Base-by-base conservation (phyloP, 2,888 invertebrate species). In the Scrobipalpa atriplicella region DNA sequence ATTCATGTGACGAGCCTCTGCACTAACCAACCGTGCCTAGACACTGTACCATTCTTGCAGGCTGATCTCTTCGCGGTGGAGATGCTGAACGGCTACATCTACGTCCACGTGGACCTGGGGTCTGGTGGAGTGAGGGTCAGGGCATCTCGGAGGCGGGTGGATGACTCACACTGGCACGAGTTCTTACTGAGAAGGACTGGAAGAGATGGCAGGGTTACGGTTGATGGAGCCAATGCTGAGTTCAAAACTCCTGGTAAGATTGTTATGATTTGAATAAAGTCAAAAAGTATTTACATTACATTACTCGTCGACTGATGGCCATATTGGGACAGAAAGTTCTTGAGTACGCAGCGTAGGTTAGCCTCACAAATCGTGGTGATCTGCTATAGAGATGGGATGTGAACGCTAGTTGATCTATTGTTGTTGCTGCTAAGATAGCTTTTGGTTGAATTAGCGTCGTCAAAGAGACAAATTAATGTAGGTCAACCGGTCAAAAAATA, bases 1-100 rank as follows among this genome's bases (percentile, higher is more conserved):
- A 3, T 3, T 29, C 39, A 29, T 21, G 21, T 21, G 13, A 29
- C 9, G 9, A 19, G 13, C 13, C n/a, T n/a, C 7, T 13, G n/a
- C 38, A 58, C 36, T 58, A 58, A 58, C 58, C 58, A n/a, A 16
- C 36, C 36, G 58, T 38, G 58, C 38, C 38, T 38, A 58, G 58
- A 58, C 58, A 36, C 58, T 29, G n/a, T 7, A 58, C 38, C 2
- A 1, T 38, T 58, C 8, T 86, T 85, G 39, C 93, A 97, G 96
- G 95, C 96, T 64, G 98, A 99, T 85, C 95, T 98, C 65, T 97
- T 99, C 81, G 98, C 98, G 1, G 96, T 99, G 74, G 99, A 99
- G 88, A 94, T 99, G 75, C 94, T 99, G 72, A 98, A 97, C 74
- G 98, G 99, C 0, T 97, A 98, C 84, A 95, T 99, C 71, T 98